A percentile compares a stretch with the other conserved stretches of the same genome.
Evolutionary conservation across 2,797 vertebrate genomes (phyloP).

Genomic region (Rhinophrynus dorsalis): DNA sequence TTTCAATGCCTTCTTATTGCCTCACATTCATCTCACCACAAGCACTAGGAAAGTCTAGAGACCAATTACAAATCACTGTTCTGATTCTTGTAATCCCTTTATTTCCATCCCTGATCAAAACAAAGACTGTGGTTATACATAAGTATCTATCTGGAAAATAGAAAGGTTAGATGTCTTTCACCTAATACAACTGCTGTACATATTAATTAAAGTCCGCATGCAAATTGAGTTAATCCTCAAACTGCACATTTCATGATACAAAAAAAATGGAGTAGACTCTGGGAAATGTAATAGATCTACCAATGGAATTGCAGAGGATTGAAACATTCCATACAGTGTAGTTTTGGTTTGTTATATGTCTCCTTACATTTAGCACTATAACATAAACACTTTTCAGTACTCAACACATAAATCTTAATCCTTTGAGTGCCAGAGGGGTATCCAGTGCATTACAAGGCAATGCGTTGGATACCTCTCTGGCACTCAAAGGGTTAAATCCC

Average conservation of each 20-base stretch:
- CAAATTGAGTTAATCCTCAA: slow-evolving; percentile 26
- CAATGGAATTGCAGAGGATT: too few relatives aligned
- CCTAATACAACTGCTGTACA: slow-evolving; percentile 15
- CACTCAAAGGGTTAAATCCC: too few relatives aligned
- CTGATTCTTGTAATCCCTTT: slow-evolving; percentile 68
- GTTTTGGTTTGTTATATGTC: too few relatives aligned
- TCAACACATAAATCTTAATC: too few relatives aligned
- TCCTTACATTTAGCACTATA: too few relatives aligned
- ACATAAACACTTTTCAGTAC: too few relatives aligned
- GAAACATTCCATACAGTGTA: too few relatives aligned
- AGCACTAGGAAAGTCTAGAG: slow-evolving; percentile 60
- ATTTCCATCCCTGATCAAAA: slow-evolving; percentile 69
- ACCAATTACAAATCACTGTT: slow-evolving; percentile 70
- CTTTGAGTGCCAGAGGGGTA: too few relatives aligned
- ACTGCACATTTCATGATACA: not conserved
- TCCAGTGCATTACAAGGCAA: too few relatives aligned
- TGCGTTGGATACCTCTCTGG: too few relatives aligned
- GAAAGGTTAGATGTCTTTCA: not conserved
- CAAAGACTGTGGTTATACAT: slow-evolving; percentile 50
- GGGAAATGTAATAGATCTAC: too few relatives aligned
- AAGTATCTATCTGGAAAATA: slow-evolving; percentile 30
- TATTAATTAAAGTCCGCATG: slow-evolving; percentile 15
- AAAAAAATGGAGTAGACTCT: not conserved
- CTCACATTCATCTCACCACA: slow-evolving; percentile 53
- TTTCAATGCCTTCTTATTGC: slow-evolving; percentile 57